These are phyloP conservation scores for Chiloscyllium punctatum DNA, from an alignment of 2,797 vertebrate species.

Conservation along the genomic window DNA sequence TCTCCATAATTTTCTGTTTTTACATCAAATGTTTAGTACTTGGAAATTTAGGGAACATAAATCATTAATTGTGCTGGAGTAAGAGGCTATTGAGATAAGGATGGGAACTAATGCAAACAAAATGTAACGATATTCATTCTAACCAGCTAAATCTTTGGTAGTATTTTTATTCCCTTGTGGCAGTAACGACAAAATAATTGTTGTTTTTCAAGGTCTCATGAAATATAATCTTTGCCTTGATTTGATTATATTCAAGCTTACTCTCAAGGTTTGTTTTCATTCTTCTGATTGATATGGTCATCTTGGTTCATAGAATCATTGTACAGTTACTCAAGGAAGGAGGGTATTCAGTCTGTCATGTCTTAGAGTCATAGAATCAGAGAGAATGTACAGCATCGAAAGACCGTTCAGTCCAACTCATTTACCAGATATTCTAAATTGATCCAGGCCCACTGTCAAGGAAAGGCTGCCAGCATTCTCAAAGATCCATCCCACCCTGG, in stretches of 20 bases:
- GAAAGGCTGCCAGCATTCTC: too few relatives aligned
- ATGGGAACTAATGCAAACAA: not conserved
- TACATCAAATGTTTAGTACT: not conserved
- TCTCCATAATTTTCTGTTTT: not conserved
- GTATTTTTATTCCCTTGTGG: not conserved
- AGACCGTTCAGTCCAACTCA: too few relatives aligned
- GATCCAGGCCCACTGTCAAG: too few relatives aligned
- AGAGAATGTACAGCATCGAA: too few relatives aligned
- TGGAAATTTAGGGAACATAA: not conserved
- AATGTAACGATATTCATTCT: not conserved
- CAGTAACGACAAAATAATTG: not conserved
- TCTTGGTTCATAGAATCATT: not conserved
- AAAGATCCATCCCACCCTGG: too few relatives aligned
- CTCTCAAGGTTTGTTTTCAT: not conserved
- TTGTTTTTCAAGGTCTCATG: not conserved
- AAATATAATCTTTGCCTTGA: not conserved
- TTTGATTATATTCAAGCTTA: not conserved
- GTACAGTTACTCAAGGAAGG: too few relatives aligned
- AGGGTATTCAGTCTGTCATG: too few relatives aligned
- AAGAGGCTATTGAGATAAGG: not conserved
- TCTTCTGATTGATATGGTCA: not conserved
- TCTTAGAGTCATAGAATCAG: too few relatives aligned
- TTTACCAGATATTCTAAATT: too few relatives aligned
- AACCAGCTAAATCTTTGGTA: not conserved
- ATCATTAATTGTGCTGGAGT: not conserved